Percentiles rank a stretch among this genome's conserved stretches.
Evolutionary conservation across 2,113 vertebrate genomes (phyloP).

Genomic region (Glaucidium brasilianum): DNA sequence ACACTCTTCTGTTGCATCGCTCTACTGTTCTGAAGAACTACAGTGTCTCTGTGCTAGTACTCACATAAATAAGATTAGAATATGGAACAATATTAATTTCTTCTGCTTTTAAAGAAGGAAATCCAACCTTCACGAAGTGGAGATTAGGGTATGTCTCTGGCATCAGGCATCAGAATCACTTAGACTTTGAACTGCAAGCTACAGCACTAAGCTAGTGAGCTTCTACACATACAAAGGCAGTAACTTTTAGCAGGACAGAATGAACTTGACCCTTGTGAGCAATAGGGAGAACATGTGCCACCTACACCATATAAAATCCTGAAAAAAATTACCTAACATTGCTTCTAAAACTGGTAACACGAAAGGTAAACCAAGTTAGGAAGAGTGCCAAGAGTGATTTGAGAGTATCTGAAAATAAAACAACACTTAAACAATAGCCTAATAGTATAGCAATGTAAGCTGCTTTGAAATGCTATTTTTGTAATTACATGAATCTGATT

Average conservation of each 20-base stretch:
- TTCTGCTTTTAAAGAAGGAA: background rate
- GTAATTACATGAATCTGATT: background rate
- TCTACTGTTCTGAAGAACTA: background rate
- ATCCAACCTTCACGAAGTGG: background rate
- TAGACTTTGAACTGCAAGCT: background rate
- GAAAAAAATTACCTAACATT: background rate
- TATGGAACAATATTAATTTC: background rate
- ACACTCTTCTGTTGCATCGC: background rate
- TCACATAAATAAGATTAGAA: background rate
- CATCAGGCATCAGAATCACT: background rate
- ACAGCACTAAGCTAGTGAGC: background rate
- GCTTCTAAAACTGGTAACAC: background rate
- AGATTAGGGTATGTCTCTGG: background rate
- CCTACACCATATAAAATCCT: background rate
- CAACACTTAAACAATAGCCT: background rate
- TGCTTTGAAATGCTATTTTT: constrained; percentile 24
- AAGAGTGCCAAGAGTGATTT: background rate
- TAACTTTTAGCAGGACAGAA: background rate
- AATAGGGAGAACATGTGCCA: background rate
- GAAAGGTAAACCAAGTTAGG: background rate
- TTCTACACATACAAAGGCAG: background rate
- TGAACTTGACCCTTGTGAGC: background rate
- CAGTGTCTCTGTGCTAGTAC: background rate
- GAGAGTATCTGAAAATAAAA: background rate
- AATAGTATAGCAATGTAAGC: background rate